phyloP scores from a whole-genome alignment of 2,888 invertebrate genomes.

The Pristionchus fissidentatus region DNA sequence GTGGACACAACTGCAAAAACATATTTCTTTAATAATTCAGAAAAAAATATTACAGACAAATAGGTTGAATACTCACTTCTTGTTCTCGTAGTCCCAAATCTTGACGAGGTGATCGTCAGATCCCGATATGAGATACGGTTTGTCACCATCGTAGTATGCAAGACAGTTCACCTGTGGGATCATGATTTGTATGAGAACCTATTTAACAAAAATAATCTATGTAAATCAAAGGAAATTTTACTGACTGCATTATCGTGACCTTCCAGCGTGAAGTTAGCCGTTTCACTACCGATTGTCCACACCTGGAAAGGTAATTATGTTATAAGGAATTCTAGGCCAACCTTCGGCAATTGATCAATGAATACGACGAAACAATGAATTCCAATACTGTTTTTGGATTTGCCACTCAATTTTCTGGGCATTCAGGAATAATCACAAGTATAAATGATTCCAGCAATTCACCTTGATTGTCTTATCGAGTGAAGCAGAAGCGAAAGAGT shows the following conservation, averaged over 20 bases:
- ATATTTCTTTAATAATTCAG: not conserved
- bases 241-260: constrained; percentile 92
- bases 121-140: constrained; percentile 97
- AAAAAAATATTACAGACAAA: not conserved
- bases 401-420: not conserved
- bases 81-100: constrained; percentile 99
- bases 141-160: constrained; percentile 99
- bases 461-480: constrained; percentile 95
- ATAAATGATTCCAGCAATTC: no score
- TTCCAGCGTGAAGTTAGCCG: constrained; percentile 97
- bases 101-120: constrained; percentile 97
- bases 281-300: constrained; percentile 96
- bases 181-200: no score
- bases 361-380: no score
- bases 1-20: constrained; percentile 85
- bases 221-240: not conserved
- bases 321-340: not conserved
- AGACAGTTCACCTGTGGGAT: constrained; percentile 93
- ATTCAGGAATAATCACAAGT: not conserved
- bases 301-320: constrained; percentile 76
- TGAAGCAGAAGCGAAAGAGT: constrained; percentile 98
- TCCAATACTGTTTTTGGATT: no score
- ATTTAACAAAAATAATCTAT: not conserved
- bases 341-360: no score
- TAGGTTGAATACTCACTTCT: constrained; percentile 80